Conservation (phyloP, 2,888 invertebrate genomes). For the Luperina testacea region DNA sequence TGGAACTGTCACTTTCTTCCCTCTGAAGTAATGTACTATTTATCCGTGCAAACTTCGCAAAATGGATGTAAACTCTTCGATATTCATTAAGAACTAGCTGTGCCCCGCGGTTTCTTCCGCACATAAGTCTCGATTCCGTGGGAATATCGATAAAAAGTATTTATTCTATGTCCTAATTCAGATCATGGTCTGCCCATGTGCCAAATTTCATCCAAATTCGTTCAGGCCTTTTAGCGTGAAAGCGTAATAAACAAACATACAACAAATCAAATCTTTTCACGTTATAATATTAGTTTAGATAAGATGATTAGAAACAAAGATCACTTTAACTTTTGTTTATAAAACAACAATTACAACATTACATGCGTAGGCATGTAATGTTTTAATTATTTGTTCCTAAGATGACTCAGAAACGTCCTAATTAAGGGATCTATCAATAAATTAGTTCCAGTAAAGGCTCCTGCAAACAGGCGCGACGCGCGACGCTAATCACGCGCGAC, state of each 20-base stretch:
- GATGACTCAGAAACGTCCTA: background rate
- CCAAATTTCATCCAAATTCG: too few species aligned
- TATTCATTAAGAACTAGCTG: background rate
- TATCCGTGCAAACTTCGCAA: background rate
- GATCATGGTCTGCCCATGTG: background rate
- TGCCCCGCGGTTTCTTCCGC: background rate
- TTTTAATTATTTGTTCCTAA: background rate
- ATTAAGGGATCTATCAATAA: background rate
- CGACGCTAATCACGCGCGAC: too few species aligned
- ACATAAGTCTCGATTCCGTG: background rate
- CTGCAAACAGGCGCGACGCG: too few species aligned
- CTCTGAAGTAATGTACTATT: too few species aligned
- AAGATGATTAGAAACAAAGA: background rate
- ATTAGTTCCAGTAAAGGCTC: background rate
- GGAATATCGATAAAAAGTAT: background rate
- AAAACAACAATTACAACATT: too few species aligned
- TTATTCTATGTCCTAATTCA: background rate
- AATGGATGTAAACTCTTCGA: background rate
- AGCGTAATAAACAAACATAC: background rate
- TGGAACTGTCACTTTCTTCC: too few species aligned
- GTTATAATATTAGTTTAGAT: too few species aligned
- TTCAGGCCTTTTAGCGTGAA: too few species aligned
- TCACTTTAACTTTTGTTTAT: background rate
- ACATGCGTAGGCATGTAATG: background rate
- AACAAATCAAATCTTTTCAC: background rate